Percentiles rank a stretch among this genome's conserved stretches.
These are phyloP conservation scores for Drosophila greeni DNA, from an alignment of 2,888 invertebrate genomes.

Conservation along the genomic window DNA sequence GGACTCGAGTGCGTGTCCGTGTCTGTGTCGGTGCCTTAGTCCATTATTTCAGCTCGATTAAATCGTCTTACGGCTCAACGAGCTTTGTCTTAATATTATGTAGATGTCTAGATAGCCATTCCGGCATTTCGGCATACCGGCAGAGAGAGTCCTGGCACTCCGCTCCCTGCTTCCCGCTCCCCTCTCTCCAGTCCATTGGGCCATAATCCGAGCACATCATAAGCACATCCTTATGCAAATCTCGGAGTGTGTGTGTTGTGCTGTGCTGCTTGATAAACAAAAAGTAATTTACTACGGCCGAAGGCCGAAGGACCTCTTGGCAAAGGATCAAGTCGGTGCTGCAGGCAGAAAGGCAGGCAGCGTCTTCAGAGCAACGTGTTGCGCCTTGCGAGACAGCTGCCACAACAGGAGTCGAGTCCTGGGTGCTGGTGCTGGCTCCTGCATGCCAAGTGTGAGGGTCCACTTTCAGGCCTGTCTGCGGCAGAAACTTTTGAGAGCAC, in stretches of 20 bases:
- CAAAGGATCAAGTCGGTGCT: slow-evolving; percentile 15
- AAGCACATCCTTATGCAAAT: slow-evolving; percentile 71
- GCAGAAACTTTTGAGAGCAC: slow-evolving; percentile 35
- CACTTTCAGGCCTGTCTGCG: slow-evolving; percentile 52
- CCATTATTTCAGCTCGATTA: slow-evolving; percentile 74
- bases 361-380: slow-evolving; percentile 68
- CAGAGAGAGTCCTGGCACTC: slow-evolving; percentile 4
- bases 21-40: slow-evolving; percentile 54
- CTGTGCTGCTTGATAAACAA: slow-evolving; percentile 65
- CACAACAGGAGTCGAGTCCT: slow-evolving; percentile 44
- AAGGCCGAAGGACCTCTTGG: slow-evolving; percentile 45
- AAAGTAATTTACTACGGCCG: slow-evolving; percentile 68
- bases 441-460: not conserved
- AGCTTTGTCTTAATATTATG: slow-evolving; percentile 73
- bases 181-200: slow-evolving; percentile 59
- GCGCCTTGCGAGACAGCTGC: slow-evolving; percentile 60
- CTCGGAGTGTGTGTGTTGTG: slow-evolving; percentile 40
- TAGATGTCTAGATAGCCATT: slow-evolving; percentile 66
- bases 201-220: slow-evolving; percentile 68
- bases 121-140: slow-evolving; percentile 7
- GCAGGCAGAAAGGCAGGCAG: slow-evolving; percentile 43
- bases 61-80: slow-evolving; percentile 74
- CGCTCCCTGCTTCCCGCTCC: not conserved
- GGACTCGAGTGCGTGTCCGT: slow-evolving; percentile 23
- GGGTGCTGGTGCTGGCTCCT: not conserved